Evolutionary conservation across 2,797 vertebrate species (phyloP).

Genomic region (Sus cebifrons): DNA sequence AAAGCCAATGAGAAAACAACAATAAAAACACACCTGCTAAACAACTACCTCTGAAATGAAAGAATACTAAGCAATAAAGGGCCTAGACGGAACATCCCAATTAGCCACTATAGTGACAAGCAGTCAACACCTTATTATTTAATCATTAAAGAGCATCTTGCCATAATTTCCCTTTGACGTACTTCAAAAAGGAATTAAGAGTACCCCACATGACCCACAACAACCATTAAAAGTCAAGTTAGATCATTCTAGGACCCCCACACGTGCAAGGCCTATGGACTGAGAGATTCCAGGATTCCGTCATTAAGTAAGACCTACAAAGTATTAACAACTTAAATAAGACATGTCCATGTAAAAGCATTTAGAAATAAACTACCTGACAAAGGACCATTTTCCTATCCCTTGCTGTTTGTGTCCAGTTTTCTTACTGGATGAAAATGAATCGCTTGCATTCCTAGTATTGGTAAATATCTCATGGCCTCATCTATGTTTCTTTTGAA

Average conservation of each 20-base stretch:
- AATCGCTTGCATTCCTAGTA: slow-evolving; percentile 54
- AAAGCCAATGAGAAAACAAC: slow-evolving; percentile 66
- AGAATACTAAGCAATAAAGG: slow-evolving; percentile 75
- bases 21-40: slow-evolving; percentile 74
- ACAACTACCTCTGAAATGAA: slow-evolving; percentile 74
- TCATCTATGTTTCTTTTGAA: not conserved
- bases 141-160: slow-evolving; percentile 86
- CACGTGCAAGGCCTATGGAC: not conserved
- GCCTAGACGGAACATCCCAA: slow-evolving; percentile 83
- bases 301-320: slow-evolving; percentile 55
- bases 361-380: slow-evolving; percentile 67
- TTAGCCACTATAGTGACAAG: slow-evolving; percentile 85
- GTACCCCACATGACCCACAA: slow-evolving; percentile 62
- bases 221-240: slow-evolving; percentile 64
- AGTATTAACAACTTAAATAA: slow-evolving; percentile 72
- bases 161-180: slow-evolving; percentile 82
- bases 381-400: not conserved
- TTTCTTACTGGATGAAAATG: slow-evolving; percentile 50
- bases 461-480: slow-evolving; percentile 52
- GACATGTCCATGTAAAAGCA: slow-evolving; percentile 32
- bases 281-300: slow-evolving; percentile 33
- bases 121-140: slow-evolving; percentile 89
- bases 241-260: slow-evolving; percentile 20
- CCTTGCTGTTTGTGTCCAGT: slow-evolving; percentile 30
- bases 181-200: slow-evolving; percentile 75